Conservation (phyloP, 2,113 vertebrate species). For the Thinocorus orbignyianus region DNA sequence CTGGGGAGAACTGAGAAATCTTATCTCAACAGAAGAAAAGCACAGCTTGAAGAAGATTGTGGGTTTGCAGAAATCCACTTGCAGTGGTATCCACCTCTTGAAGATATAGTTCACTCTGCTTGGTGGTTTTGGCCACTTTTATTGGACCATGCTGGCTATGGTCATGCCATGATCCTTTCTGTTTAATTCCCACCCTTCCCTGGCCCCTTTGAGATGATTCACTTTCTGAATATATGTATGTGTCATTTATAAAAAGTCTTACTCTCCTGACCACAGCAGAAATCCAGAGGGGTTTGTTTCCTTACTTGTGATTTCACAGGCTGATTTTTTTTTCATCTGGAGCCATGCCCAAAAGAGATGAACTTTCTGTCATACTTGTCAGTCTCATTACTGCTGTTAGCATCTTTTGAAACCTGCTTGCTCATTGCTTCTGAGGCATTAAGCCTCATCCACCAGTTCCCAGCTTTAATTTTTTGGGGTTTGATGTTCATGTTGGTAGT, state of each 20-base stretch:
- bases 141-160: neutral
- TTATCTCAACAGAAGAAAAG: neutral
- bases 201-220: neutral
- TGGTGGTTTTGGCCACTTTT: neutral
- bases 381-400: neutral
- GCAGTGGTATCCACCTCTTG: neutral
- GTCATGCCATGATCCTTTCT: neutral
- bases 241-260: neutral
- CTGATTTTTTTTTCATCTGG: neutral
- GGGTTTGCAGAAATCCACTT: neutral
- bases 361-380: neutral
- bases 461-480: neutral
- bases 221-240: neutral
- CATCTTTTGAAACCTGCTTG: neutral
- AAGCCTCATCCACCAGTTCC: neutral
- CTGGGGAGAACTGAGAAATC: neutral
- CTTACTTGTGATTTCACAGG: neutral
- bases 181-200: neutral
- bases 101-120: neutral
- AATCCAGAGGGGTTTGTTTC: neutral
- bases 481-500: neutral
- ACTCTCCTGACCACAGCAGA: conserved; percentile 23
- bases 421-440: neutral
- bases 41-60: neutral
- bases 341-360: neutral